Percentiles rank a stretch among this genome's conserved stretches.
Evolutionary conservation across 1,140 invertebrate genomes (phyloP).

Genomic region (Rhyacophila brunnea): DNA sequence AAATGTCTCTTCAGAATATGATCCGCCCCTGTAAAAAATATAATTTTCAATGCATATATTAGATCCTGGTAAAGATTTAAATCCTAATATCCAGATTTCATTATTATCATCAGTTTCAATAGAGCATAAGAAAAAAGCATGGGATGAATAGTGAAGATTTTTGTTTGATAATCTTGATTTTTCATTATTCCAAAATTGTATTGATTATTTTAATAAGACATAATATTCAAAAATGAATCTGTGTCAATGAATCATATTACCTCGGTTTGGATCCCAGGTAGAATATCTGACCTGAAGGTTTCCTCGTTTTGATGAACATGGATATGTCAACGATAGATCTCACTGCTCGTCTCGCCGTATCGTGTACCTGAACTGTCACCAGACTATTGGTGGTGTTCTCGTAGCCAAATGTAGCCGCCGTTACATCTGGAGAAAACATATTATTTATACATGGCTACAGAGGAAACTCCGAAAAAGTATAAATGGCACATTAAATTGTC

Average conservation of each 20-base stretch:
- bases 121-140: too few relatives aligned
- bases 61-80: too few relatives aligned
- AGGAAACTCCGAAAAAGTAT: too few relatives aligned
- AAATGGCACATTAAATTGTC: too few relatives aligned
- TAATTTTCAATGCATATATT: too few relatives aligned
- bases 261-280: constrained; percentile 76
- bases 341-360: constrained; percentile 66
- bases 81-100: too few relatives aligned
- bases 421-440: constrained; percentile 64
- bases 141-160: too few relatives aligned
- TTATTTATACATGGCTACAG: not conserved
- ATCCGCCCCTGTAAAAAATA: constrained; percentile 17
- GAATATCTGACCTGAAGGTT: constrained; percentile 81
- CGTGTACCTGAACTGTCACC: constrained; percentile 72
- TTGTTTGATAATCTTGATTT: too few relatives aligned
- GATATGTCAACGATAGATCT: constrained; percentile 82
- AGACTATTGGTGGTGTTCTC: constrained; percentile 72
- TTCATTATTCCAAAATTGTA: too few relatives aligned
- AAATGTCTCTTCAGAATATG: constrained; percentile 61
- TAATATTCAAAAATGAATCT: too few relatives aligned
- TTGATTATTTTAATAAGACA: too few relatives aligned
- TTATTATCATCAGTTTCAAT: too few relatives aligned
- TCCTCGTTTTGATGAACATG: constrained; percentile 87
- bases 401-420: constrained; percentile 87
- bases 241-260: constrained; percentile 31